phyloP scores from a whole-genome alignment of 2,888 invertebrate genomes.

The Harpalus rufipes region DNA sequence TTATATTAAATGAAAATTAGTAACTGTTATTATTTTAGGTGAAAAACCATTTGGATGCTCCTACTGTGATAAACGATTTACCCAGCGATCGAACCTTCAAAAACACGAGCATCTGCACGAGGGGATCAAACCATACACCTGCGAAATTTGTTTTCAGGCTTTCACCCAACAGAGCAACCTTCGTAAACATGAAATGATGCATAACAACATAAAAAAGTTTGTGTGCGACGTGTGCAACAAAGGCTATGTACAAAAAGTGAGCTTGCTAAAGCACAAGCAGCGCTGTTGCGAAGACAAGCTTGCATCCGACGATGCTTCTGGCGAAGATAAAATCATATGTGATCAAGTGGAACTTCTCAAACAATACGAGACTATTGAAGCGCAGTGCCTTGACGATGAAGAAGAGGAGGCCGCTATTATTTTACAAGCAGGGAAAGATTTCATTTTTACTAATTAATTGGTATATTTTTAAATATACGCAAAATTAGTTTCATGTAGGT shows the following conservation, averaged over 20 bases:
- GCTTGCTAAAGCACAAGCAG: conserved; percentile 63
- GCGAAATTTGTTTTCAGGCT: conserved; percentile 67
- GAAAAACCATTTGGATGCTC: conserved; percentile 69
- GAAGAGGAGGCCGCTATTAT: conserved; percentile 49
- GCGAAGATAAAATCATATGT: conserved; percentile 24
- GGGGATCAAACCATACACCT: conserved; percentile 69
- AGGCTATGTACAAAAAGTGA: conserved; percentile 65
- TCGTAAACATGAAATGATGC: conserved; percentile 69
- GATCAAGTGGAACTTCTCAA: conserved; percentile 51
- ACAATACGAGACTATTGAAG: conserved; percentile 45
- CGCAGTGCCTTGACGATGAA: conserved; percentile 62
- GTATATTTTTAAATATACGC: conserved; percentile 24
- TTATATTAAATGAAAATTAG: too few species aligned
- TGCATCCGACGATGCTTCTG: not conserved
- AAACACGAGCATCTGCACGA: conserved; percentile 69
- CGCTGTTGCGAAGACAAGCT: conserved; percentile 18
- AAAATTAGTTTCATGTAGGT: too few species aligned
- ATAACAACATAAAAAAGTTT: conserved; percentile 65
- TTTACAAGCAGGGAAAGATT: conserved; percentile 47
- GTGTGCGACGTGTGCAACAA: conserved; percentile 62
- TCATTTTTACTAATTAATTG: conserved; percentile 48
- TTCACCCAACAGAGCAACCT: conserved; percentile 69
- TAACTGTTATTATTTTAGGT: conserved; percentile 26
- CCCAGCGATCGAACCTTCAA: conserved; percentile 69
- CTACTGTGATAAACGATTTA: conserved; percentile 69